phyloP scores from a whole-genome alignment of 2,797 vertebrate genomes.

The Hephaestus fuliginosus region DNA sequence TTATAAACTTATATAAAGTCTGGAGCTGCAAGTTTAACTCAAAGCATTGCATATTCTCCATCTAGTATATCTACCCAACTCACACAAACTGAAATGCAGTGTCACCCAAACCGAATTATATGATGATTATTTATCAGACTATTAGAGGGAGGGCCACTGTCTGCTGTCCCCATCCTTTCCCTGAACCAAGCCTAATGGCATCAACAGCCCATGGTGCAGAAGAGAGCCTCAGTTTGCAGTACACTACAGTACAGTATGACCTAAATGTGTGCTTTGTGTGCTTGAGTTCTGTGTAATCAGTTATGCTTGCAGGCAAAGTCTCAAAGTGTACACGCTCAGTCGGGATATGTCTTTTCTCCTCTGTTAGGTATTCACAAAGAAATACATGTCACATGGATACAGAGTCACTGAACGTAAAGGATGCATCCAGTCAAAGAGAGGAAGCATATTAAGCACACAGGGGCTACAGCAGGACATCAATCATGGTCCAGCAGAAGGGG shows the following conservation, averaged over 20 bases:
- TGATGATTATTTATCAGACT: constrained; percentile 39
- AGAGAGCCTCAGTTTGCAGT: constrained; percentile 10
- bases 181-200: constrained; percentile 19
- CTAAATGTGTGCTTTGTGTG: constrained; percentile 27
- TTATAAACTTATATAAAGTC: neutral
- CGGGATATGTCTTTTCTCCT: constrained; percentile 25
- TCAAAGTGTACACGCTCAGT: neutral
- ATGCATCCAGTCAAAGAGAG: neutral
- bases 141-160: constrained; percentile 1
- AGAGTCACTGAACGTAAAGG: neutral
- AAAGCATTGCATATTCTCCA: neutral
- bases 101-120: constrained; percentile 40
- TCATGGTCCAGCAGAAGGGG: neutral
- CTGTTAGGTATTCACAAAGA: constrained; percentile 37
- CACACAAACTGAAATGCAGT: constrained; percentile 16
- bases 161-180: constrained; percentile 9
- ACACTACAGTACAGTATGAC: constrained; percentile 13
- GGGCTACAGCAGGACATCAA: neutral
- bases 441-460: neutral
- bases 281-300: constrained; percentile 14
- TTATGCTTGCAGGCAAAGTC: constrained; percentile 9
- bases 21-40: neutral
- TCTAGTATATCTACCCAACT: neutral
- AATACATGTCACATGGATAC: neutral
- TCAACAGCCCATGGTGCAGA: constrained; percentile 23